Evolutionary conservation across 2,797 vertebrate species (phyloP).

Genomic region (Phalanger gymnotis): DNA sequence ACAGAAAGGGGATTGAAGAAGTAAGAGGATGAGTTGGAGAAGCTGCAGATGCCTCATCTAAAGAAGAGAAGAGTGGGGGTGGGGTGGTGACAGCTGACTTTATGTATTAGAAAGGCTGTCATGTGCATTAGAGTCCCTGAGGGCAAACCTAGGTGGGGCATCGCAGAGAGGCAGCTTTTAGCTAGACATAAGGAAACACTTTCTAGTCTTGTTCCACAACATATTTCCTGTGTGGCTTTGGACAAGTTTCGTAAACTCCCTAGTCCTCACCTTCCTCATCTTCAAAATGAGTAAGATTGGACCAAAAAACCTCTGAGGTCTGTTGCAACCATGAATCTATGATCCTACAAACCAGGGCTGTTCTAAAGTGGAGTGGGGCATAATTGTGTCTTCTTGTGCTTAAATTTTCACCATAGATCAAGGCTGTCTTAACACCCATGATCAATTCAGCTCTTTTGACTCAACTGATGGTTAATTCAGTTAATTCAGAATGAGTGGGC

Average conservation of each 20-base stretch:
- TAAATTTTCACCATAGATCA: conserved; percentile 21
- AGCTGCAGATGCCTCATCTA: neutral
- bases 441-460: conserved; percentile 72
- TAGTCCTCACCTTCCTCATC: neutral
- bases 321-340: neutral
- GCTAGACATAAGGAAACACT: neutral
- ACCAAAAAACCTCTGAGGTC: neutral
- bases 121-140: neutral
- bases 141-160: neutral
- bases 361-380: neutral
- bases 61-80: neutral
- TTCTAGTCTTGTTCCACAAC: neutral
- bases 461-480: conserved; percentile 76
- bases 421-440: conserved; percentile 41
- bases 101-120: neutral
- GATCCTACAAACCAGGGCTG: neutral
- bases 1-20: neutral
- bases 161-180: neutral
- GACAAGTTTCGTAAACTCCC: neutral
- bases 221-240: neutral
- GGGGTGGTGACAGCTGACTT: neutral
- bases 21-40: neutral
- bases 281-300: neutral
- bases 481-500: conserved; percentile 62
- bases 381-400: neutral